These are phyloP conservation scores for Zootoca vivipara DNA, from an alignment of 2,113 vertebrate species.

Conservation along the genomic window DNA sequence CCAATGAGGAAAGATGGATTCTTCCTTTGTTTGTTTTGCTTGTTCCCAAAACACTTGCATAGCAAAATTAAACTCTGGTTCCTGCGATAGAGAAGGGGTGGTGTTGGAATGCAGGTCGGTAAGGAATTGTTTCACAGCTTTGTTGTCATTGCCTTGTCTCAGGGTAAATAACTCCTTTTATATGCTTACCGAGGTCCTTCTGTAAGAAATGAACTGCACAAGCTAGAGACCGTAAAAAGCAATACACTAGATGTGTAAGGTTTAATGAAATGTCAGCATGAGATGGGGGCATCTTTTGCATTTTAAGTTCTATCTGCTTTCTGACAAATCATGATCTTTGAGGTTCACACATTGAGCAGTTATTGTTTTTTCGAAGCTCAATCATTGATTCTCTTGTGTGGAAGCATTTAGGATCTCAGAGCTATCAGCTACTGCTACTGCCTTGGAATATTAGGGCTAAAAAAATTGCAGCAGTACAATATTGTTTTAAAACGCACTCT, in stretches of 20 bases:
- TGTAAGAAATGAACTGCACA: slow-evolving; percentile 19
- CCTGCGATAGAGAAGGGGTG: background rate
- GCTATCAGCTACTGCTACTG: no score
- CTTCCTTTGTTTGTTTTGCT: background rate
- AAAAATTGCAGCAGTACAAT: background rate
- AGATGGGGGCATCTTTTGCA: slow-evolving; percentile 15
- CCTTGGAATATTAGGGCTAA: no score
- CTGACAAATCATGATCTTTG: background rate
- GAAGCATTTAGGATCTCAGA: no score
- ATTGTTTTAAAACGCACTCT: background rate
- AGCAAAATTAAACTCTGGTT: background rate
- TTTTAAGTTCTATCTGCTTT: background rate
- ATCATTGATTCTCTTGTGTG: background rate
- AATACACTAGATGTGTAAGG: background rate
- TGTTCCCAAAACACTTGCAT: background rate
- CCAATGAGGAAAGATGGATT: background rate
- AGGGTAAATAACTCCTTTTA: background rate
- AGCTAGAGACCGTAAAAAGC: background rate
- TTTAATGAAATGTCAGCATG: slow-evolving; percentile 34
- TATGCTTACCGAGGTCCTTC: slow-evolving; percentile 27
- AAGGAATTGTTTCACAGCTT: slow-evolving; percentile 15
- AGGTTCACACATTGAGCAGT: background rate
- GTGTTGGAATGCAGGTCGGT: background rate
- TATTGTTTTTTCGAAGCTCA: background rate
- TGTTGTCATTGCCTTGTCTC: slow-evolving; percentile 15